Conservation (phyloP, 2,797 vertebrate species). For the Oryzias dopingdopingensis region DNA sequence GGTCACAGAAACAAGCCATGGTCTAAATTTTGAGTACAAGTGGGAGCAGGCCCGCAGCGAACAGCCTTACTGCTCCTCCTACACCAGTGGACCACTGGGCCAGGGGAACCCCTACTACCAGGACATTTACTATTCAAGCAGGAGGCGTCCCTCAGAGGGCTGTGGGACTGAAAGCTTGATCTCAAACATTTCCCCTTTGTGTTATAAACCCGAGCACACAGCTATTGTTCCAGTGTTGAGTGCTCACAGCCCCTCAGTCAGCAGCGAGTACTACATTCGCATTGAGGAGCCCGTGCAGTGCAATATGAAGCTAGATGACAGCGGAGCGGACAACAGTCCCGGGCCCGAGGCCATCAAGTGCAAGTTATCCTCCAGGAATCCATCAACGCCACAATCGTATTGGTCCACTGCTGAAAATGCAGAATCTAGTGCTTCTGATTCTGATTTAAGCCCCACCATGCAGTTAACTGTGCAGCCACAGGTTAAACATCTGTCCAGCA, state of each 20-base stretch:
- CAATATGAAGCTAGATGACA: constrained; percentile 83
- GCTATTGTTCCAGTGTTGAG: constrained; percentile 91
- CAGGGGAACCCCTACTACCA: constrained; percentile 83
- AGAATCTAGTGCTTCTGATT: constrained; percentile 67
- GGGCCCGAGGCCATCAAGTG: constrained; percentile 62
- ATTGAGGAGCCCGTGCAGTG: constrained; percentile 89
- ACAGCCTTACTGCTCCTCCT: constrained; percentile 81
- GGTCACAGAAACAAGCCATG: constrained; percentile 93
- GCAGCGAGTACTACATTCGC: constrained; percentile 95
- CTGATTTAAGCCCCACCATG: constrained; percentile 77
- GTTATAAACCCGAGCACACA: constrained; percentile 83
- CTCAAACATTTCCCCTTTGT: constrained; percentile 83
- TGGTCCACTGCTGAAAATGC: constrained; percentile 75
- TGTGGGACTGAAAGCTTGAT: constrained; percentile 71
- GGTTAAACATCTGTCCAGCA: constrained; percentile 61
- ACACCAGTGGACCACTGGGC: constrained; percentile 78
- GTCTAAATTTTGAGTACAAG: constrained; percentile 97
- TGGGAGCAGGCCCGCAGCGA: constrained; percentile 89
- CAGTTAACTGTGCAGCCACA: constrained; percentile 84
- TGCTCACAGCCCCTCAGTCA: constrained; percentile 89
- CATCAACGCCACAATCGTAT: constrained; percentile 51
- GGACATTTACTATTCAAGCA: constrained; percentile 84
- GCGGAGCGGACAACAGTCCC: constrained; percentile 78
- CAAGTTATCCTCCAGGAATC: constrained; percentile 57
- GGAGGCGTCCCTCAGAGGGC: constrained; percentile 61